phyloP scores from a whole-genome alignment of 30 jellyfish, hydroid and myxozoan genomes.

The Morbakka virulenta region DNA sequence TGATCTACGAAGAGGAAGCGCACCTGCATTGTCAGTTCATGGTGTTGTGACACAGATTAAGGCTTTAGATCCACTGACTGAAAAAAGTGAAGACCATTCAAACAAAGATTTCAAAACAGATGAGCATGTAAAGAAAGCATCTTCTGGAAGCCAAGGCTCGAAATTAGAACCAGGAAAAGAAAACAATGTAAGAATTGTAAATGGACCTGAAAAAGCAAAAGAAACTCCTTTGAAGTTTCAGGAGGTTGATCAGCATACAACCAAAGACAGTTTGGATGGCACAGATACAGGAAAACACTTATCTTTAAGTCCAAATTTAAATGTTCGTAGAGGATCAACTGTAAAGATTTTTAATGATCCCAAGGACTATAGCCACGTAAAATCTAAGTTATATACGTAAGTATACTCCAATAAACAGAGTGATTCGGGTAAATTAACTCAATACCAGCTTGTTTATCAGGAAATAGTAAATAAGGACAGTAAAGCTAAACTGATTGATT shows the following conservation, averaged over 20 bases:
- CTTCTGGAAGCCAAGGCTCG: neutral
- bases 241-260: neutral
- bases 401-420: too few species aligned
- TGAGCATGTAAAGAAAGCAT: neutral
- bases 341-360: conserved; percentile 46
- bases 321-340: conserved; percentile 2
- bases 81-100: neutral
- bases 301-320: too few species aligned
- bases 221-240: neutral
- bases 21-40: neutral
- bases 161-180: neutral
- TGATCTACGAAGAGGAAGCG: neutral
- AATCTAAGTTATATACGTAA: too few species aligned
- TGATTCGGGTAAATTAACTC: too few species aligned
- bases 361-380: conserved; percentile 28
- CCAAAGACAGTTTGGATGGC: neutral
- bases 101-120: neutral
- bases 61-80: neutral
- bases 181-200: neutral
- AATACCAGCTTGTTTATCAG: too few species aligned
- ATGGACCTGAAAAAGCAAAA: neutral
- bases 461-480: too few species aligned
- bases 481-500: too few species aligned
- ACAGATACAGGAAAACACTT: neutral
- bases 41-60: neutral